Conservation (phyloP, 2,888 invertebrate species). For the Gortyna flavago region DNA sequence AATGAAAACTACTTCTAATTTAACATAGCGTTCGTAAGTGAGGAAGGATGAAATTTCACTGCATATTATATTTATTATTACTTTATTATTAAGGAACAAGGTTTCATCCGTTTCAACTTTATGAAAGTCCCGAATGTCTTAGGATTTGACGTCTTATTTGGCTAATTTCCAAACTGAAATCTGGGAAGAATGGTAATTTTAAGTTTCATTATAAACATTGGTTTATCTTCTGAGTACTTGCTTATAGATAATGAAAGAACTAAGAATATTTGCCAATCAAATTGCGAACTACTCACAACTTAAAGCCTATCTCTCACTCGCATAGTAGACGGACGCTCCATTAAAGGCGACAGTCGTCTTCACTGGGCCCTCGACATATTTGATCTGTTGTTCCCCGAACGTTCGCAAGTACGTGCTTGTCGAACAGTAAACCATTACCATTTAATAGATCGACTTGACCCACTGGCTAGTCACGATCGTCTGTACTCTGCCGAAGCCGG, state of each 20-base stretch:
- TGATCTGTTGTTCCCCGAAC: slow-evolving; percentile 64
- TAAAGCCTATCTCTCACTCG: slow-evolving; percentile 24
- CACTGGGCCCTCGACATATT: slow-evolving; percentile 58
- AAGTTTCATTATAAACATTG: neutral
- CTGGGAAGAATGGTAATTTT: too few relatives aligned
- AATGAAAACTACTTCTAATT: slow-evolving; percentile 55
- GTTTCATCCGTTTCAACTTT: neutral
- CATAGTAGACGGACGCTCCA: slow-evolving; percentile 41
- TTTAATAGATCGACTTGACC: slow-evolving; percentile 84
- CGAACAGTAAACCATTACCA: slow-evolving; percentile 75
- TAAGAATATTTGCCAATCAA: slow-evolving; percentile 22
- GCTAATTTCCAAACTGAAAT: neutral
- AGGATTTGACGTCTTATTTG: neutral
- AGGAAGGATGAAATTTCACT: slow-evolving; percentile 33
- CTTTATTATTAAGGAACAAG: neutral
- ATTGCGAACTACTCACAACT: slow-evolving; percentile 15
- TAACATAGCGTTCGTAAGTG: slow-evolving; percentile 24
- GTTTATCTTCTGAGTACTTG: neutral
- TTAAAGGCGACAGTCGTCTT: slow-evolving; percentile 66
- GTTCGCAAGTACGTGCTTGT: slow-evolving; percentile 69
- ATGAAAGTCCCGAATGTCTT: neutral
- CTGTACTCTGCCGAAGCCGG: slow-evolving; percentile 40
- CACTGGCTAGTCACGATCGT: slow-evolving; percentile 82
- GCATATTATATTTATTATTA: neutral
- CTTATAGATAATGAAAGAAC: neutral